Percentiles rank a stretch among this genome's conserved stretches.
Conservation (phyloP, 35 echinoderm and acorn worm species). For the Acanthaster planci region DNA sequence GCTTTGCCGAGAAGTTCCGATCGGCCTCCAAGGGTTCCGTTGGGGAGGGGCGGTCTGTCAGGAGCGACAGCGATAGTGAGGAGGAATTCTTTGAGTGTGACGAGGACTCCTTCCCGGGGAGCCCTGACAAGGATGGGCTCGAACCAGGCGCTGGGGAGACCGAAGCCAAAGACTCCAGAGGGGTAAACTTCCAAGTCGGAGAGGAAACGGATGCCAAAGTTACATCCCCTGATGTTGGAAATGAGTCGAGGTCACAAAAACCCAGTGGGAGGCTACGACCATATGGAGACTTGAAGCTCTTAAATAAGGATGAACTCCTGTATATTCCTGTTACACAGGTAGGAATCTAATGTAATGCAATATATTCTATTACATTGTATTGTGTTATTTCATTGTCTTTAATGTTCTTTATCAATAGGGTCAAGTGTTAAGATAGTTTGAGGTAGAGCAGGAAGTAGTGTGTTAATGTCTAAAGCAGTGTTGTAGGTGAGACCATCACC, state of each 20-base stretch:
- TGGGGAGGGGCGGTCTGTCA: neutral
- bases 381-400: too few relatives aligned
- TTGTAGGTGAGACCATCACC: too few relatives aligned
- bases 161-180: neutral
- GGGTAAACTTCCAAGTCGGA: neutral
- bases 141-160: neutral
- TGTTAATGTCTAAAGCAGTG: too few relatives aligned
- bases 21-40: neutral
- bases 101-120: conserved; percentile 37
- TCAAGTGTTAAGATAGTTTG: too few relatives aligned
- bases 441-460: too few relatives aligned
- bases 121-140: neutral
- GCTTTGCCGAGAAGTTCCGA: neutral
- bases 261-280: conserved; percentile 81
- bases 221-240: neutral
- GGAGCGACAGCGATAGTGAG: conserved; percentile 76
- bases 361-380: too few relatives aligned
- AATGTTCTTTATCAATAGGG: too few relatives aligned
- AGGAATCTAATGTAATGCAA: neutral
- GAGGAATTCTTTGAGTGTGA: conserved; percentile 99
- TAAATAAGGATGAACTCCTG: conserved; percentile 64
- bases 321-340: conserved; percentile 96
- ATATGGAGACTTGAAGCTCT: conserved; percentile 74
- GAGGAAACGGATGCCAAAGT: neutral
- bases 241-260: conserved; percentile 44